Conservation (phyloP, 2,113 vertebrate genomes). For the Geothlypis trichas region DNA sequence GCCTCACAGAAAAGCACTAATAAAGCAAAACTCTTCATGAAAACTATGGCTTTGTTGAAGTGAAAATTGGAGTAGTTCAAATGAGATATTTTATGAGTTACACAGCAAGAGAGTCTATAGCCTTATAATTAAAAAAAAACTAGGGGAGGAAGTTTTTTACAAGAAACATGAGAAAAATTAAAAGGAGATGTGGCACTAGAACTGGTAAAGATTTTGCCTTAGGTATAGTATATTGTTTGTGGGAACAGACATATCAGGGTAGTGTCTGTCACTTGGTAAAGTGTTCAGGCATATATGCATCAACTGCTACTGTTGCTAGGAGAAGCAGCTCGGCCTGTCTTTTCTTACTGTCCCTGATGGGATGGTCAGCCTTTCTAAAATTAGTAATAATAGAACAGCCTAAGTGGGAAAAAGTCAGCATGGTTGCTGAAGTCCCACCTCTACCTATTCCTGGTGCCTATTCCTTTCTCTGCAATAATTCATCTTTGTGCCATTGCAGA, state of each 20-base stretch:
- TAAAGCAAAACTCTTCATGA: neutral
- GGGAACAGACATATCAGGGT: rapidly evolving
- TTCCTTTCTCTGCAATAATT: neutral
- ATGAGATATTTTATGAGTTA: neutral
- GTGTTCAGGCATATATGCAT: neutral
- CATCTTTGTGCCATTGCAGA: neutral
- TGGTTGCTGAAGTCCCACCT: neutral
- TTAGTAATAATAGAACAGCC: neutral
- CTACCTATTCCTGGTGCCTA: neutral
- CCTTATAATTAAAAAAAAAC: neutral
- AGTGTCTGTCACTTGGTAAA: neutral
- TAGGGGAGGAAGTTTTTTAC: neutral
- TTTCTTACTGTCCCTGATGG: neutral
- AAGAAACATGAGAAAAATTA: neutral
- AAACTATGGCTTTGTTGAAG: neutral
- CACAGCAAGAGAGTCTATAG: neutral
- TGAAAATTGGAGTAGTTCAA: neutral
- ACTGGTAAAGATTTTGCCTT: neutral
- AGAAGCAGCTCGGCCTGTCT: neutral
- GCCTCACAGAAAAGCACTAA: neutral
- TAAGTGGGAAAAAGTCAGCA: neutral
- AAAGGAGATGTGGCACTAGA: neutral
- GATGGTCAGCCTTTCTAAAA: neutral
- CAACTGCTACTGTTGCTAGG: neutral
- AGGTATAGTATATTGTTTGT: neutral